A percentile compares a stretch with the other conserved stretches of the same genome.
These are phyloP conservation scores for Pseudomugil tenellus DNA, from an alignment of 2,797 vertebrate genomes.

Conservation along the genomic window DNA sequence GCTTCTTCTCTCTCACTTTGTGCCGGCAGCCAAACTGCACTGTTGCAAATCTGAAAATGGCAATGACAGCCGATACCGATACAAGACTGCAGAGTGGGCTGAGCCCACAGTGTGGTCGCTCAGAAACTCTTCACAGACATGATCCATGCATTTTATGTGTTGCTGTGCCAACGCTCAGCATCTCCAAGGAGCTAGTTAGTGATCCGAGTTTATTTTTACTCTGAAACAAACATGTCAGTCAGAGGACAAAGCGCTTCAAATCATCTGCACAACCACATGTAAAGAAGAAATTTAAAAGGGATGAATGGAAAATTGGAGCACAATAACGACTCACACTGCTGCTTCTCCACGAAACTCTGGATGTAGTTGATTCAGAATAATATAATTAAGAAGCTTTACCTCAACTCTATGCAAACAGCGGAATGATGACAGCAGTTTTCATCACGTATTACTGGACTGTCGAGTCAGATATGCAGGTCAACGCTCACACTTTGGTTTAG, in stretches of 20 bases:
- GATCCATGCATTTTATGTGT: constrained; percentile 20
- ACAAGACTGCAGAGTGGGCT: constrained; percentile 8
- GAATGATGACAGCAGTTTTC: no score
- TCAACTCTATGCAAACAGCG: no score
- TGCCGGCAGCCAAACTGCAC: constrained; percentile 45
- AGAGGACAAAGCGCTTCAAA: not conserved
- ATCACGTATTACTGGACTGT: no score
- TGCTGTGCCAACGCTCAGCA: constrained; percentile 37
- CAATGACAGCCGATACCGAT: constrained; percentile 46
- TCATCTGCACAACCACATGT: not conserved
- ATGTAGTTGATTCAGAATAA: no score
- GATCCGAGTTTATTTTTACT: constrained; percentile 29
- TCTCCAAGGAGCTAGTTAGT: constrained; percentile 37
- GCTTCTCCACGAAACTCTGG: no score
- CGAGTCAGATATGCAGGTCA: no score
- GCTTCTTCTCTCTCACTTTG: constrained; percentile 33
- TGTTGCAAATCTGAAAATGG: constrained; percentile 53
- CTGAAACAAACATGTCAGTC: constrained; percentile 13
- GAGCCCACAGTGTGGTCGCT: constrained; percentile 32
- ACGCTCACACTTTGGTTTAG: no score
- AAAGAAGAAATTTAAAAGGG: not conserved
- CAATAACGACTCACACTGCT: no score
- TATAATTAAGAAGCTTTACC: no score
- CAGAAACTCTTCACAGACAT: constrained; percentile 22
- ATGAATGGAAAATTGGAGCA: no score